Conservation (phyloP, 2,888 invertebrate species). For the Spodoptera exigua region DNA sequence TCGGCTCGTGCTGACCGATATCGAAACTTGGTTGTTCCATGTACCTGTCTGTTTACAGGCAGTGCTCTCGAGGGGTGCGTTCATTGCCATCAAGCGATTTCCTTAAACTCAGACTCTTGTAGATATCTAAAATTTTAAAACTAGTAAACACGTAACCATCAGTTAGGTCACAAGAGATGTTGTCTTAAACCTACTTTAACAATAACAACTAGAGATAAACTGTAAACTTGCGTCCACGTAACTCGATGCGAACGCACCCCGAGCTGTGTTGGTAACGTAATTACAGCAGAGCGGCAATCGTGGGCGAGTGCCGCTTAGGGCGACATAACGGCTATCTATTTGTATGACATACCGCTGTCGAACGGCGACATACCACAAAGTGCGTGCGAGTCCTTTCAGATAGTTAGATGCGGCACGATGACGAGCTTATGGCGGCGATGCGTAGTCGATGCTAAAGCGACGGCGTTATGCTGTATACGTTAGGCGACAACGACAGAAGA, state of each 20-base stretch:
- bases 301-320: conserved; percentile 37
- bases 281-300: conserved; percentile 29
- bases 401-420: conserved; percentile 78
- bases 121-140: conserved; percentile 34
- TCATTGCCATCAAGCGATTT: conserved; percentile 41
- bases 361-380: conserved; percentile 71
- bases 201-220: conserved; percentile 35
- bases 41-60: conserved; percentile 43
- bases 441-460: conserved; percentile 74
- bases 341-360: conserved; percentile 64
- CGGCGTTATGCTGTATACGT: conserved; percentile 71
- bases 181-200: conserved; percentile 43
- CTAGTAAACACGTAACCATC: conserved; percentile 32
- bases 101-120: conserved; percentile 26
- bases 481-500: conserved; percentile 78
- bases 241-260: conserved; percentile 52
- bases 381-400: conserved; percentile 85
- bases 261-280: conserved; percentile 22
- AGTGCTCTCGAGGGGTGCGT: conserved; percentile 54
- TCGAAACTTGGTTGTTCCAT: conserved; percentile 30
- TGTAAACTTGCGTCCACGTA: conserved; percentile 50
- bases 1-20: conserved; percentile 46
- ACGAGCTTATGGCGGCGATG: conserved; percentile 73
- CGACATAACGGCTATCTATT: conserved; percentile 37
- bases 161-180: conserved; percentile 46